These are phyloP conservation scores for Agrotis segetum DNA, from an alignment of 2,888 invertebrate genomes.

Conservation along the genomic window DNA sequence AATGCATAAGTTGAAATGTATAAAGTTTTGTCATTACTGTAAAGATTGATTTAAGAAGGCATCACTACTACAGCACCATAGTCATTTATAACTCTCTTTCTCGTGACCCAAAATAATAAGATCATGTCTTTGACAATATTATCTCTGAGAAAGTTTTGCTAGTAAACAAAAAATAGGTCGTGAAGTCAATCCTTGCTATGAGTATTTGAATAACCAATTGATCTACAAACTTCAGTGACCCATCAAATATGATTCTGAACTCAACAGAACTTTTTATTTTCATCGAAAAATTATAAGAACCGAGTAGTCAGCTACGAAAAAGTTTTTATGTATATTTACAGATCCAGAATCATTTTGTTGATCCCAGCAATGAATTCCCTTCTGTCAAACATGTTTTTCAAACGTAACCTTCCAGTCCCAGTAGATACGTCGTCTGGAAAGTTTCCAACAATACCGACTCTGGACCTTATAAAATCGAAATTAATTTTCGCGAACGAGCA, in stretches of 20 bases:
- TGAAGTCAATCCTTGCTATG: constrained; percentile 16
- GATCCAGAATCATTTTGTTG: constrained; percentile 28
- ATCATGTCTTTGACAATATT: neutral
- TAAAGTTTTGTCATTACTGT: no score
- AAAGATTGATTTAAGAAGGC: no score
- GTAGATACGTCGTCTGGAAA: constrained; percentile 68
- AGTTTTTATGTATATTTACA: constrained; percentile 38
- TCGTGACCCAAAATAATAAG: neutral
- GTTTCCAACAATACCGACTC: constrained; percentile 68
- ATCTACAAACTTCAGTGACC: constrained; percentile 37
- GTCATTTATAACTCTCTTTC: neutral
- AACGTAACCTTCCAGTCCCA: constrained; percentile 41
- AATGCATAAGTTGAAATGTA: no score
- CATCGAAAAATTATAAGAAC: constrained; percentile 24
- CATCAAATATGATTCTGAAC: constrained; percentile 29
- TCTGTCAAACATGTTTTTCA: constrained; percentile 46
- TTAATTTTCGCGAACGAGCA: constrained; percentile 72
- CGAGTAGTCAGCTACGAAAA: constrained; percentile 32
- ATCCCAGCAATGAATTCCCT: constrained; percentile 32
- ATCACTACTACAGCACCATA: neutral
- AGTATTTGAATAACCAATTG: constrained; percentile 34
- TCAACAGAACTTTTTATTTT: constrained; percentile 33
- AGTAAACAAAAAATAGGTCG: constrained; percentile 23
- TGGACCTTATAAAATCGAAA: constrained; percentile 73
- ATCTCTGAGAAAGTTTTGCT: constrained; percentile 8